Percentiles rank a stretch among this genome's conserved stretches.
phyloP scores from a whole-genome alignment of 2,888 invertebrate genomes.

The Parascotia fuliginaria region DNA sequence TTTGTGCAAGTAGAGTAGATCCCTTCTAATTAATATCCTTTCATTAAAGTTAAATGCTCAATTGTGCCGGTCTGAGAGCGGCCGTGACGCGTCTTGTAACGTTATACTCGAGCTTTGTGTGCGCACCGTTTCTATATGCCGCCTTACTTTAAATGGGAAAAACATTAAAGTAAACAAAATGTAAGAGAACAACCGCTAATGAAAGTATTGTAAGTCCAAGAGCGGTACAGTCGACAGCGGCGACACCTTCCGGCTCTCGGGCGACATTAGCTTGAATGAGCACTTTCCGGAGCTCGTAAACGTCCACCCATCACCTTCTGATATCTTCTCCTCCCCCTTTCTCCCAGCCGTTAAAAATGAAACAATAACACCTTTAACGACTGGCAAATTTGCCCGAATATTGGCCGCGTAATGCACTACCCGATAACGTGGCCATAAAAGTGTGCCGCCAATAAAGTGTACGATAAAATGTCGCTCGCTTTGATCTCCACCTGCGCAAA shows the following conservation, averaged over 20 bases:
- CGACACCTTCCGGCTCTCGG: conserved; percentile 31
- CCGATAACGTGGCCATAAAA: conserved; percentile 31
- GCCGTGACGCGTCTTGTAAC: not conserved
- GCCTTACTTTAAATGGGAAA: not conserved
- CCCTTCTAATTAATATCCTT: not conserved
- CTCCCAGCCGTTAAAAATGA: conserved; percentile 28
- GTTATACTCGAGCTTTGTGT: not conserved
- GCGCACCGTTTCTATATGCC: not conserved
- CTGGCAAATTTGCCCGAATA: conserved; percentile 39
- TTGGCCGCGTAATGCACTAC: conserved; percentile 34
- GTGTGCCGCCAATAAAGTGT: conserved; percentile 18
- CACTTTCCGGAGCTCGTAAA: conserved; percentile 40
- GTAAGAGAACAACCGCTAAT: not conserved
- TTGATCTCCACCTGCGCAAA: conserved; percentile 29
- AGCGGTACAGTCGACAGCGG: conserved; percentile 4
- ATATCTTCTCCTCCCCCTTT: not conserved
- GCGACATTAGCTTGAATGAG: conserved; percentile 34
- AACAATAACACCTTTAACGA: conserved; percentile 43
- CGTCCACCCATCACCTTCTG: conserved; percentile 1
- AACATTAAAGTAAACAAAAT: conserved; percentile 2
- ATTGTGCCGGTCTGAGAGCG: not conserved
- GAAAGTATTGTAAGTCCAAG: conserved; percentile 2
- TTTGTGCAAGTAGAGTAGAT: not conserved
- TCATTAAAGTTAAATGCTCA: not conserved
- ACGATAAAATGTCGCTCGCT: conserved; percentile 25